Percentiles rank a stretch among this genome's conserved stretches.
Evolutionary conservation across 2,797 vertebrate genomes (phyloP).

Genomic region (Linurgus olivaceus): DNA sequence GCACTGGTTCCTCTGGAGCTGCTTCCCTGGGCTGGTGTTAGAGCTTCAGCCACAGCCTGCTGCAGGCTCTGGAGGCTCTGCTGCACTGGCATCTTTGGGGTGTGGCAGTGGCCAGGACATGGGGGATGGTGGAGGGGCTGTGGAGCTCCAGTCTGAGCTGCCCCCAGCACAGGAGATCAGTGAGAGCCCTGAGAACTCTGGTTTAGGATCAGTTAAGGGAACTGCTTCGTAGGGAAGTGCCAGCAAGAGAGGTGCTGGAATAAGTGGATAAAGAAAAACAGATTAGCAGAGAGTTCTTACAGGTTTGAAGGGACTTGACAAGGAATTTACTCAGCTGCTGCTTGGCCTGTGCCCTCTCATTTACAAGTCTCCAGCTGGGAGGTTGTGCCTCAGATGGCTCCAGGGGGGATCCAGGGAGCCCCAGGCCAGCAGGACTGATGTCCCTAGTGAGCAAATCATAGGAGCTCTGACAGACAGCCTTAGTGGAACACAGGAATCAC

Average conservation of each 20-base stretch:
- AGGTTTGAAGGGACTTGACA: background rate
- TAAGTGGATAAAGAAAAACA: background rate
- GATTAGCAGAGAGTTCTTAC: background rate
- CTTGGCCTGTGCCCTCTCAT: background rate
- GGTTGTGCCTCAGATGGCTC: background rate
- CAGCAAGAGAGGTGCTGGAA: background rate
- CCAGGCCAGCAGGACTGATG: background rate
- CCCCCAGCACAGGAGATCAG: background rate
- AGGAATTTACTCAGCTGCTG: background rate
- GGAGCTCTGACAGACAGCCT: background rate
- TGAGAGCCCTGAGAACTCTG: background rate
- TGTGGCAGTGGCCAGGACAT: fast-evolving
- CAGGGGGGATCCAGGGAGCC: background rate
- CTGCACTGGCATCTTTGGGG: fast-evolving
- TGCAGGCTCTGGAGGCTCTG: background rate
- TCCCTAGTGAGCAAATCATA: background rate
- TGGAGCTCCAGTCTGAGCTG: background rate
- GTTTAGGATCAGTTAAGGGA: background rate
- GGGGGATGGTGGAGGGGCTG: background rate
- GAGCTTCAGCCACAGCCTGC: background rate
- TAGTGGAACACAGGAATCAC: background rate
- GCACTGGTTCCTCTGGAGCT: background rate
- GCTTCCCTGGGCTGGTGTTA: background rate
- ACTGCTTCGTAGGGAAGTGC: background rate
- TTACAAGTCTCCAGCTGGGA: background rate